A percentile compares a stretch with the other conserved stretches of the same genome.
phyloP scores from a whole-genome alignment of 2,113 vertebrate genomes.

The Rhabdornis inornatus region DNA sequence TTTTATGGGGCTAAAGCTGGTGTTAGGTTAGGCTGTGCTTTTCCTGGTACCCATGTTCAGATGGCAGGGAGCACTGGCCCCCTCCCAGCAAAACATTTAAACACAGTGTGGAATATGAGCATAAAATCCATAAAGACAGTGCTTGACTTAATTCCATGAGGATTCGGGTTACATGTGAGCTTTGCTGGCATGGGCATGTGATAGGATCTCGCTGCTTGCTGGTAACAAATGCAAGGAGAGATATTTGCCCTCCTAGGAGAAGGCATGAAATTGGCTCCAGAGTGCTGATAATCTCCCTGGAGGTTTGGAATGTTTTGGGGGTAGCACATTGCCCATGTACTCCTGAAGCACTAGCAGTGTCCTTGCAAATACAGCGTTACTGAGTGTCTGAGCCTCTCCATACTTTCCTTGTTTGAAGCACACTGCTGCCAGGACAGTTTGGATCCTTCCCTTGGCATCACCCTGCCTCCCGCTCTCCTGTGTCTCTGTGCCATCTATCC shows the following conservation, averaged over 20 bases:
- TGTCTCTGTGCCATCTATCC: neutral
- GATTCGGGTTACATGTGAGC: neutral
- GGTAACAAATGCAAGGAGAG: neutral
- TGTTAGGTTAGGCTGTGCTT: neutral
- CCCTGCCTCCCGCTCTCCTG: neutral
- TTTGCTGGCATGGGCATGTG: neutral
- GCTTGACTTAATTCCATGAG: neutral
- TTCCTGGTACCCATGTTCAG: neutral
- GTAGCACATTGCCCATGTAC: neutral
- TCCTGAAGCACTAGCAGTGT: neutral
- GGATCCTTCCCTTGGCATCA: conserved; percentile 17
- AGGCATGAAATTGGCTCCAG: neutral
- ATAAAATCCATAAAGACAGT: neutral
- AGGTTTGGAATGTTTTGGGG: neutral
- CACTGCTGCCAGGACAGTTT: neutral
- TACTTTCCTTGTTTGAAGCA: neutral
- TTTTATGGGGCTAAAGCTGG: neutral
- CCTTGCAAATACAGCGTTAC: neutral
- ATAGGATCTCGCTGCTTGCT: neutral
- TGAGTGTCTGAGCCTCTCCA: neutral
- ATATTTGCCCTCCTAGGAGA: neutral
- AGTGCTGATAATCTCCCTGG: neutral
- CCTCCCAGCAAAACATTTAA: neutral
- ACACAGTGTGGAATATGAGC: neutral
- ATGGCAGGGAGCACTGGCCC: neutral